Conservation (phyloP, 1,140 invertebrate genomes). For the Platyscapa corneri region DNA sequence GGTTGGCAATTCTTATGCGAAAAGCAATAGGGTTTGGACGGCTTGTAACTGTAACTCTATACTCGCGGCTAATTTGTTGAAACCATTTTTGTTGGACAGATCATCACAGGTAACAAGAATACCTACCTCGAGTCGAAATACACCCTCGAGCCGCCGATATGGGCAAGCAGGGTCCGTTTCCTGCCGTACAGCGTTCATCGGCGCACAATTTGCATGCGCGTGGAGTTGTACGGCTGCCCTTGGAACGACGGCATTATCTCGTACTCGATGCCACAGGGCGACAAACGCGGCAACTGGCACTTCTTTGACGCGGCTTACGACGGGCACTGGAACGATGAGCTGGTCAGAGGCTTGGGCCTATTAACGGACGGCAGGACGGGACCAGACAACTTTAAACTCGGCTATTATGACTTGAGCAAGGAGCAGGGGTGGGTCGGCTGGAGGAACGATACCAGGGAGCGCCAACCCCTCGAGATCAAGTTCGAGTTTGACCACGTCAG, state of each 20-base stretch:
- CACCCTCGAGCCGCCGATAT: conserved; percentile 84
- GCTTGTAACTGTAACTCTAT: too few relatives aligned
- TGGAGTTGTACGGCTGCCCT: conserved; percentile 87
- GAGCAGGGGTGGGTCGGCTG: conserved; percentile 93
- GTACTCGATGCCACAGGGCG: conserved; percentile 80
- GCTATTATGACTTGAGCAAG: conserved; percentile 77
- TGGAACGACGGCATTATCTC: conserved; percentile 78
- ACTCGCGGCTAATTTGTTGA: too few relatives aligned
- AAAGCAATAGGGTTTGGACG: too few relatives aligned
- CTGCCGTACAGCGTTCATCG: conserved; percentile 88
- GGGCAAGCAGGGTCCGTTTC: conserved; percentile 86
- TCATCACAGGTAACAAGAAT: conserved; percentile 86
- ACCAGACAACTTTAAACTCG: conserved; percentile 85
- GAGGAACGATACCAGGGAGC: conserved; percentile 85
- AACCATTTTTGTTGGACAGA: conserved; percentile 72
- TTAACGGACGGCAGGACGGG: conserved; percentile 85
- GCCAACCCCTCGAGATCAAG: conserved; percentile 82
- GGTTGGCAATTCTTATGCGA: too few relatives aligned
- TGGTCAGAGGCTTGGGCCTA: conserved; percentile 88
- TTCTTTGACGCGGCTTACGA: conserved; percentile 95
- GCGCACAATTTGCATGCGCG: conserved; percentile 89
- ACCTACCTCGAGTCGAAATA: conserved; percentile 86
- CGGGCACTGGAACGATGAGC: conserved; percentile 83
- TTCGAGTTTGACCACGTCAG: conserved; percentile 92
- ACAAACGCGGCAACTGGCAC: conserved; percentile 86